Conservation (phyloP, 2,113 vertebrate genomes). For the Ictalurus punctatus region DNA sequence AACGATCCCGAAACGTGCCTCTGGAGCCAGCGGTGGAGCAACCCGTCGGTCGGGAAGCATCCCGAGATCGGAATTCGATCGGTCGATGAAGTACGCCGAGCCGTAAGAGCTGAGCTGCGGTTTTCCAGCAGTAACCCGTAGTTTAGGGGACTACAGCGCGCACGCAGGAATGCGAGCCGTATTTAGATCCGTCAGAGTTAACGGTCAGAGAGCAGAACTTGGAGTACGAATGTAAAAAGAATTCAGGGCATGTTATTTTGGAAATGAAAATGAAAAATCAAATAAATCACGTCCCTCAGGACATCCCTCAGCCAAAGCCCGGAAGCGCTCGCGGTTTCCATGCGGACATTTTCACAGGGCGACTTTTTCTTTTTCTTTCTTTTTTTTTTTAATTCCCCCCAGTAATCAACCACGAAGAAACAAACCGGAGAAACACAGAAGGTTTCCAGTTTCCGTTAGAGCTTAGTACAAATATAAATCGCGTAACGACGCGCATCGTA, state of each 20-base stretch:
- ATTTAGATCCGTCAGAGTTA: constrained; percentile 2
- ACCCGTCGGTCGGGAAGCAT: background rate
- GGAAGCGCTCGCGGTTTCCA: background rate
- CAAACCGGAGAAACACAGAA: background rate
- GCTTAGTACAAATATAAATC: background rate
- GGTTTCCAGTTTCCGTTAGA: background rate
- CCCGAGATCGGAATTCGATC: background rate
- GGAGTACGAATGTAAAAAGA: background rate
- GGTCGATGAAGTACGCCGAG: background rate
- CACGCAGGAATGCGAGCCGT: constrained; percentile 6
- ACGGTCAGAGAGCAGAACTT: background rate
- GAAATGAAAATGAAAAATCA: background rate
- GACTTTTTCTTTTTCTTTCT: too few relatives aligned
- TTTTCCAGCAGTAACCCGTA: background rate
- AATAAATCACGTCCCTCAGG: background rate
- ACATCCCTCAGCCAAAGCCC: background rate
- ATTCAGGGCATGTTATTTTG: constrained; percentile 20
- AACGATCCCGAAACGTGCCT: background rate
- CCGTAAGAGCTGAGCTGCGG: background rate
- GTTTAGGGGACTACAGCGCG: background rate
- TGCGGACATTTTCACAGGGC: background rate
- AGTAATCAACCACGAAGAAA: background rate
- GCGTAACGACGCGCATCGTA: background rate
- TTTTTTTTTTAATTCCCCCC: too few relatives aligned
- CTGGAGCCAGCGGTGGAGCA: background rate